These are phyloP conservation scores for Ophion ventricosus DNA, from an alignment of 2,888 invertebrate species.

Conservation along the genomic window DNA sequence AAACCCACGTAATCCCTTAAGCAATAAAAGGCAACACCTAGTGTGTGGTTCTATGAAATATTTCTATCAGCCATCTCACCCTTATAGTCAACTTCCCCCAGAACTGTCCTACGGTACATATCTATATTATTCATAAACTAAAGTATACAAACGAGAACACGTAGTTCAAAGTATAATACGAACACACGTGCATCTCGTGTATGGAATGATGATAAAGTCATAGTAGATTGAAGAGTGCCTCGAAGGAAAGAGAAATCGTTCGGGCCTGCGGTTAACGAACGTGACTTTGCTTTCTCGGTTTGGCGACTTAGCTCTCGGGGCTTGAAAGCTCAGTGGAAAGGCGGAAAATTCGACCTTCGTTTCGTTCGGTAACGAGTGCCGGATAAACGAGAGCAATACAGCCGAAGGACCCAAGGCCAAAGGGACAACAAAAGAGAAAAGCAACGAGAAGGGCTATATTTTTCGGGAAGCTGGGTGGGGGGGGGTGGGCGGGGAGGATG, in stretches of 20 bases:
- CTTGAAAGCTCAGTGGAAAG: slow-evolving; percentile 37
- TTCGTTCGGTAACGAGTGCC: slow-evolving; percentile 69
- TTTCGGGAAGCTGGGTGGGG: slow-evolving; percentile 27
- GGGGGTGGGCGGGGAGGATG: slow-evolving; percentile 28
- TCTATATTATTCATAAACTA: not conserved
- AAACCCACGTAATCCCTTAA: too few relatives aligned
- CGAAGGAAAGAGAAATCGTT: slow-evolving; percentile 76
- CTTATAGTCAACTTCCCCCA: too few relatives aligned
- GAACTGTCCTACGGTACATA: too few relatives aligned
- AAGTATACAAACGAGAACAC: not conserved
- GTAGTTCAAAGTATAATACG: not conserved
- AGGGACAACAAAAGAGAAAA: slow-evolving; percentile 30
- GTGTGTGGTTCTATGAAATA: too few relatives aligned
- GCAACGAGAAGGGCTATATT: slow-evolving; percentile 25
- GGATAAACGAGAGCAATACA: slow-evolving; percentile 18
- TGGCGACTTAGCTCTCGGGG: slow-evolving; percentile 31
- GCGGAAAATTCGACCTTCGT: slow-evolving; percentile 69
- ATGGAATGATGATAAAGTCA: slow-evolving; percentile 46
- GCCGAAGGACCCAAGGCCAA: slow-evolving; percentile 8
- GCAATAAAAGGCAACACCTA: too few relatives aligned
- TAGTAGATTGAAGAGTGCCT: slow-evolving; percentile 63
- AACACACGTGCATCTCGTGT: not conserved
- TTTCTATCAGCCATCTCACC: too few relatives aligned
- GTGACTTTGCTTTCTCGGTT: slow-evolving; percentile 75
- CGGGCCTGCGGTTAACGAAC: slow-evolving; percentile 75